Evolutionary conservation across 2,888 invertebrate species (phyloP).

Genomic region (Metalampra italica): DNA sequence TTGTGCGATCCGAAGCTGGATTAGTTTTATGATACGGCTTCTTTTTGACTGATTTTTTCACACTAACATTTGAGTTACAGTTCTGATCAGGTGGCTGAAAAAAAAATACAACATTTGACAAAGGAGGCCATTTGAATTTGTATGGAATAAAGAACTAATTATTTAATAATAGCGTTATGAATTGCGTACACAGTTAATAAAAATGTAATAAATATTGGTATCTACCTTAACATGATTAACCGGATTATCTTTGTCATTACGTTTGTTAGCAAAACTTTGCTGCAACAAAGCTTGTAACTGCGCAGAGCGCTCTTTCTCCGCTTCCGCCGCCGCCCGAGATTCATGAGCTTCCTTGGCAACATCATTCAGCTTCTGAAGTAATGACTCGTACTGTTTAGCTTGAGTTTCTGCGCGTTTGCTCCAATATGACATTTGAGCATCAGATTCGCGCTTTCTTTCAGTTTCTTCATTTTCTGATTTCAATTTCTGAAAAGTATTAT

Average conservation of each 20-base stretch:
- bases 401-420: slow-evolving; percentile 53
- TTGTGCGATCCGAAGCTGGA: slow-evolving; percentile 36
- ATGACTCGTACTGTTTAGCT: slow-evolving; percentile 54
- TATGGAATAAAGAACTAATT: too few relatives aligned
- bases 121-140: too few relatives aligned
- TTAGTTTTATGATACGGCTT: slow-evolving; percentile 15
- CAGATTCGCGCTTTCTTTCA: slow-evolving; percentile 46
- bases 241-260: not conserved
- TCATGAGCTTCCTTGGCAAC: slow-evolving; percentile 54
- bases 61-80: slow-evolving; percentile 14
- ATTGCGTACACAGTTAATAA: too few relatives aligned
- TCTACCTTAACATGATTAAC: slow-evolving; percentile 7
- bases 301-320: slow-evolving; percentile 45
- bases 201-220: too few relatives aligned
- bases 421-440: slow-evolving; percentile 55
- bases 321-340: slow-evolving; percentile 47
- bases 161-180: too few relatives aligned
- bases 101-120: not conserved
- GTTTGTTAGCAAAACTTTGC: slow-evolving; percentile 30
- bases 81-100: slow-evolving; percentile 7
- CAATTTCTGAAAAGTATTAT: slow-evolving; percentile 35
- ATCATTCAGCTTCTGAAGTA: slow-evolving; percentile 57
- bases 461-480: slow-evolving; percentile 38
- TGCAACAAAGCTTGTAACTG: slow-evolving; percentile 49
- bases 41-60: slow-evolving; percentile 20